These are phyloP conservation scores for Todiramphus saurophagus DNA, from an alignment of 2,113 vertebrate genomes.

Conservation along the genomic window DNA sequence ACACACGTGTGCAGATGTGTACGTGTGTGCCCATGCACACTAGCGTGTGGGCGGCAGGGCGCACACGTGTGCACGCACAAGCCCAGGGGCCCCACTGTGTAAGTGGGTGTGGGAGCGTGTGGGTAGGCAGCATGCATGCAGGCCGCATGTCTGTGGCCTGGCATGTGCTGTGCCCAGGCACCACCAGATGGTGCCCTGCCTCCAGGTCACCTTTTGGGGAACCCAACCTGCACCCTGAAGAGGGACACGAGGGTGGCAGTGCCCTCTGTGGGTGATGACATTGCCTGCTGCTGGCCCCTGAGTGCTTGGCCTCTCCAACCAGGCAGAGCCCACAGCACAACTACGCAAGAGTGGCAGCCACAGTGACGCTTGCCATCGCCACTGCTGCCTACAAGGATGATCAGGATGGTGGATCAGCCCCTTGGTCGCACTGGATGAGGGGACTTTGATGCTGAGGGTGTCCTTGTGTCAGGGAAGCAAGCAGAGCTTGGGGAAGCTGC, in stretches of 20 bases:
- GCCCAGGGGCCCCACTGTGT: not conserved
- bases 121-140: not conserved
- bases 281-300: not conserved
- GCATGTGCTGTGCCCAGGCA: not conserved
- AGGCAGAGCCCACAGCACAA: not conserved
- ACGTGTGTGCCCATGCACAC: accelerated
- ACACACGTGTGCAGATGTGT: not conserved
- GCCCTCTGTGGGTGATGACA: not conserved
- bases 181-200: constrained; percentile 49
- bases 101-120: not conserved
- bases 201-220: not conserved
- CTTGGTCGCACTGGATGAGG: not conserved
- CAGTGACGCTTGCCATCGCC: not conserved
- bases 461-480: not conserved
- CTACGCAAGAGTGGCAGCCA: not conserved
- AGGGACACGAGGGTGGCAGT: not conserved
- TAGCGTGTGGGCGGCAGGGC: accelerated
- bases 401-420: not conserved
- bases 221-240: not conserved
- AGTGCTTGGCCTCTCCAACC: not conserved
- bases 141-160: not conserved
- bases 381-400: accelerated
- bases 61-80: not conserved
- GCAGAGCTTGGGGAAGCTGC: not conserved
- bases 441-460: not conserved